Conservation (phyloP, 2,797 vertebrate species). For the Euthynnus affinis region DNA sequence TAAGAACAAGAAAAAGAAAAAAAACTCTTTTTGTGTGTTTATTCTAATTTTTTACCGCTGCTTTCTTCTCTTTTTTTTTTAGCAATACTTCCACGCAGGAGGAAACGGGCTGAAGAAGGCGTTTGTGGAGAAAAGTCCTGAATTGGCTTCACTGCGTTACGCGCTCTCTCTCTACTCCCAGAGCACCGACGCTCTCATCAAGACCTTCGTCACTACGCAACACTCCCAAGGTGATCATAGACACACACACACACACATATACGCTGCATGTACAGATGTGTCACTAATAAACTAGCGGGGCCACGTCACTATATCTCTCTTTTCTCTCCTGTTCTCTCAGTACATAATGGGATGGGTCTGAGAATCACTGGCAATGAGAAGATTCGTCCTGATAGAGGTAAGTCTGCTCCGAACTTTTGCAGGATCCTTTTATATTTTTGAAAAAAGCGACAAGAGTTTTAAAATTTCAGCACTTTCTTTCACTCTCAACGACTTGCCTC, state of each 20-base stretch:
- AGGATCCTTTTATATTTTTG: too few species aligned
- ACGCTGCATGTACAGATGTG: background rate
- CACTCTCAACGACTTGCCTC: background rate
- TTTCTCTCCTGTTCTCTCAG: slow-evolving; percentile 76
- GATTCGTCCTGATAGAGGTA: slow-evolving; percentile 92
- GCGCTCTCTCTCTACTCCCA: slow-evolving; percentile 97
- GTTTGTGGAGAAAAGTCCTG: slow-evolving; percentile 95
- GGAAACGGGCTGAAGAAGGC: slow-evolving; percentile 96
- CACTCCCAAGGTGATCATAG: slow-evolving; percentile 90
- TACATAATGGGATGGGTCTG: slow-evolving; percentile 96
- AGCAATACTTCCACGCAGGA: slow-evolving; percentile 98
- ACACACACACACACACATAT: slow-evolving; percentile 13
- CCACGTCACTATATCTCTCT: slow-evolving; percentile 1
- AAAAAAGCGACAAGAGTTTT: background rate
- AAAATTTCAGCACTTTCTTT: background rate
- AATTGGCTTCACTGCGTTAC: slow-evolving; percentile 93
- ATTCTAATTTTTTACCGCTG: too few species aligned
- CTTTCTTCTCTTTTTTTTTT: slow-evolving; percentile 18
- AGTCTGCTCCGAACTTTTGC: slow-evolving; percentile 50
- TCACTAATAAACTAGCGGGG: too few species aligned
- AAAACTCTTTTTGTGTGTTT: too few species aligned
- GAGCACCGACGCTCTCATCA: slow-evolving; percentile 96
- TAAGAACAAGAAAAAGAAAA: too few species aligned
- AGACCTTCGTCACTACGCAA: slow-evolving; percentile 96
- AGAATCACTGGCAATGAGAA: slow-evolving; percentile 95